phyloP scores from a whole-genome alignment of 2,888 invertebrate species.

The Osmoderma eremita region DNA sequence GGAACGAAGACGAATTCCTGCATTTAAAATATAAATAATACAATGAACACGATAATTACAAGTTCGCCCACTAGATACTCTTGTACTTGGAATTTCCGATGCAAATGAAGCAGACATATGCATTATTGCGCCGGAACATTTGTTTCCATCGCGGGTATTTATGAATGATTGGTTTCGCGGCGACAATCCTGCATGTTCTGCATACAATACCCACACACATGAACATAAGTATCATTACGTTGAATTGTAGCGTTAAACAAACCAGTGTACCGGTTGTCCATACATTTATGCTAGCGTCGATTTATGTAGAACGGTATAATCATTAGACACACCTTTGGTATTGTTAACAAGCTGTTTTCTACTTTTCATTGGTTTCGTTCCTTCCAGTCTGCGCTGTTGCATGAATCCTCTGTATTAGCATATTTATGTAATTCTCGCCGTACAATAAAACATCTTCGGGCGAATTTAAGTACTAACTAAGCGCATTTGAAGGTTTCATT shows the following conservation, averaged over 20 bases:
- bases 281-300: not conserved
- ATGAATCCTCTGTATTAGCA: slow-evolving; percentile 9
- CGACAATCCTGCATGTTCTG: slow-evolving; percentile 20
- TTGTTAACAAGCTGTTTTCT: slow-evolving; percentile 19
- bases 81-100: not conserved
- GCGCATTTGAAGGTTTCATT: too few relatives aligned
- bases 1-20: not conserved
- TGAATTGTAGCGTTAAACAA: slow-evolving; percentile 17
- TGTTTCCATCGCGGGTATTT: slow-evolving; percentile 22
- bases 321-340: slow-evolving; percentile 34
- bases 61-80: slow-evolving; percentile 4
- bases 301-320: slow-evolving; percentile 22
- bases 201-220: slow-evolving; percentile 27
- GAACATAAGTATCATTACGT: slow-evolving; percentile 20
- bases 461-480: too few relatives aligned
- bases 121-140: not conserved
- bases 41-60: not conserved
- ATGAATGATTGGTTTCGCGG: slow-evolving; percentile 8
- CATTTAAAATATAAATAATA: slow-evolving; percentile 7
- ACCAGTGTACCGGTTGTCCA: not conserved
- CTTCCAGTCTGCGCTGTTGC: slow-evolving; percentile 5
- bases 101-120: not conserved
- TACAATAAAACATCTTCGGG: slow-evolving; percentile 3
- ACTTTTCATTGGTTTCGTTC: slow-evolving; percentile 8
- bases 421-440: slow-evolving; percentile 15